These are phyloP conservation scores for Ariopsis seemanni DNA, from an alignment of 2,113 vertebrate species.

Conservation along the genomic window DNA sequence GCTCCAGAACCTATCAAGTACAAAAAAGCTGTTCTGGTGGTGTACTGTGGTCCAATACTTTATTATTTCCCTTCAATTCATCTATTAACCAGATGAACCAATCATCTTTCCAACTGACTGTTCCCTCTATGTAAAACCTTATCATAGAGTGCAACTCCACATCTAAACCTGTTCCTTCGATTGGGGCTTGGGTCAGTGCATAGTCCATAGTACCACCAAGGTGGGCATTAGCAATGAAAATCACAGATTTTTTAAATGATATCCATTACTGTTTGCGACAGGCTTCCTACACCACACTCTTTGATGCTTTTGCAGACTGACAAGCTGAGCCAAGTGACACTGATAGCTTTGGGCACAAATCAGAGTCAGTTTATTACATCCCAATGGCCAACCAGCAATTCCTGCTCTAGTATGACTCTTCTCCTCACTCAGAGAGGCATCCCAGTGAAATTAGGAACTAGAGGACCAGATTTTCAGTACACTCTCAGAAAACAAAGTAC, in stretches of 20 bases:
- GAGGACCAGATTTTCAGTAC: not conserved
- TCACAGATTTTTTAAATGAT: conserved; percentile 80
- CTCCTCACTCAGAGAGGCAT: conserved; percentile 52
- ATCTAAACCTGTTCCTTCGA: conserved; percentile 67
- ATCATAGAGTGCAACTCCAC: conserved; percentile 67
- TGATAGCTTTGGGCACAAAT: conserved; percentile 88
- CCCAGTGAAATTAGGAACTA: conserved; percentile 19
- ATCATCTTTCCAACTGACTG: conserved; percentile 43
- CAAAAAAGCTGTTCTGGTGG: not conserved
- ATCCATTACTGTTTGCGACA: conserved; percentile 91
- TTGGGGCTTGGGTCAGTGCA: conserved; percentile 52
- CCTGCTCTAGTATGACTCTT: conserved; percentile 38
- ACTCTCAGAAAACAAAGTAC: too few species aligned
- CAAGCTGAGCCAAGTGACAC: conserved; percentile 77
- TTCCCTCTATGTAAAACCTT: conserved; percentile 60
- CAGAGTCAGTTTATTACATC: conserved; percentile 85
- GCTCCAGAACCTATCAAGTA: not conserved
- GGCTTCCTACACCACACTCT: conserved; percentile 73
- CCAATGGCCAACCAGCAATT: conserved; percentile 56
- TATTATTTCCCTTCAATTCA: not conserved
- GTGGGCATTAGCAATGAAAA: conserved; percentile 64
- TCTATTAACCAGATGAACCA: not conserved
- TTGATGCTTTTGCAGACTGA: conserved; percentile 80
- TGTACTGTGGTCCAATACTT: not conserved
- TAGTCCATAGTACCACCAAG: conserved; percentile 64